Evolutionary conservation across 2,888 invertebrate genomes (phyloP).

Genomic region (Parascotia fuliginaria): DNA sequence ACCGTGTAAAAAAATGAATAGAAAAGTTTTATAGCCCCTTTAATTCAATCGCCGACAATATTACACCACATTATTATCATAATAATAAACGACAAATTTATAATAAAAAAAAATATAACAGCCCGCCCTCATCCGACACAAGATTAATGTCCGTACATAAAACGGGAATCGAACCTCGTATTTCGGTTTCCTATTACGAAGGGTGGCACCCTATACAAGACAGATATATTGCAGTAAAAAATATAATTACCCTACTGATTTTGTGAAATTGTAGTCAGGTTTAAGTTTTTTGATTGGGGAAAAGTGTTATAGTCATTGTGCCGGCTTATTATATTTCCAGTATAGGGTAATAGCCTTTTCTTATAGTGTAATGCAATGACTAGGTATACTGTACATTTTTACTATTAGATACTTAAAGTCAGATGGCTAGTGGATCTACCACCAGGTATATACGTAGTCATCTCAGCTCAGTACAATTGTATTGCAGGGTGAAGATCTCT

Average conservation of each 20-base stretch:
- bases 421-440: too few species aligned
- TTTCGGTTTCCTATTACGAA: slow-evolving; percentile 70
- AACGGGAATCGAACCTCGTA: slow-evolving; percentile 66
- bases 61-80: slow-evolving; percentile 36
- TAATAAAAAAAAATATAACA: slow-evolving; percentile 48
- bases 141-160: slow-evolving; percentile 69
- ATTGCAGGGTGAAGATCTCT: too few species aligned
- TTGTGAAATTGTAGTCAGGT: slow-evolving; percentile 1
- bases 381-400: too few species aligned
- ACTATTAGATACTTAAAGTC: too few species aligned
- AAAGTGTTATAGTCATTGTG: too few species aligned
- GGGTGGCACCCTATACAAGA: slow-evolving; percentile 60
- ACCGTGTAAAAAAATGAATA: slow-evolving; percentile 5
- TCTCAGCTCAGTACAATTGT: too few species aligned
- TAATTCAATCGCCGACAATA: slow-evolving; percentile 25
- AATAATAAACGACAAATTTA: slow-evolving; percentile 52
- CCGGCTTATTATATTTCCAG: too few species aligned
- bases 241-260: slow-evolving; percentile 44
- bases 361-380: too few species aligned
- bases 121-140: slow-evolving; percentile 68
- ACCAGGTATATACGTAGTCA: too few species aligned
- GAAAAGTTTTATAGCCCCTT: slow-evolving; percentile 13
- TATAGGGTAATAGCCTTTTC: too few species aligned
- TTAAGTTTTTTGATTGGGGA: not conserved
- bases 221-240: slow-evolving; percentile 46